phyloP scores from a whole-genome alignment of 2,797 vertebrate genomes.

The Hemitrygon akajei region DNA sequence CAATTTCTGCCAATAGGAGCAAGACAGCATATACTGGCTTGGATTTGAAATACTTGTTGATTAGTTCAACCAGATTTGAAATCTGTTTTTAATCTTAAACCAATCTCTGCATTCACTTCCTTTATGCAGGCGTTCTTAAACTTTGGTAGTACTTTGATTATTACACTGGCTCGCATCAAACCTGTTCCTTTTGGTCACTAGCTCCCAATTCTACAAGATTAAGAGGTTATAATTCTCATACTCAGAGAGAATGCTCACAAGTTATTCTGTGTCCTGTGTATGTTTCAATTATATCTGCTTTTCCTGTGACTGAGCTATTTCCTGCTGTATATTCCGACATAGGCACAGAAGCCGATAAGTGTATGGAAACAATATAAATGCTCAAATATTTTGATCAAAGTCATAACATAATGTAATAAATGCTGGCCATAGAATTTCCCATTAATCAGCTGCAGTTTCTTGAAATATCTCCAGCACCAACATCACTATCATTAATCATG shows the following conservation, averaged over 20 bases:
- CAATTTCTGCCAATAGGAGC: neutral
- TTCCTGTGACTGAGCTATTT: neutral
- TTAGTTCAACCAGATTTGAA: neutral
- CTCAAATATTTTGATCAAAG: constrained; percentile 20
- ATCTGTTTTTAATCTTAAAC: neutral
- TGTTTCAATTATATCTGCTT: neutral
- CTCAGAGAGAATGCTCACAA: neutral
- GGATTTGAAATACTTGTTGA: neutral
- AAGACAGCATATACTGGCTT: neutral
- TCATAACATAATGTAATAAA: constrained; percentile 9
- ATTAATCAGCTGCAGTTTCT: constrained; percentile 20
- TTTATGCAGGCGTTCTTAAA: neutral
- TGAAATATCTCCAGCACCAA: neutral
- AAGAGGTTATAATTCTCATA: neutral
- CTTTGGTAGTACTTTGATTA: neutral
- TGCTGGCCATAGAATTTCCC: neutral
- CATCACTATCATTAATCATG: neutral
- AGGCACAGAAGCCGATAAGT: neutral
- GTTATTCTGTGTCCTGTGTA: neutral
- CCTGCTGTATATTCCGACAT: neutral
- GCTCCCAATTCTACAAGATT: neutral
- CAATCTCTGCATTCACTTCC: neutral
- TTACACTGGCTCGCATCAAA: neutral
- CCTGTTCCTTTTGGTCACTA: neutral
- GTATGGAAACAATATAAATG: neutral